These are phyloP conservation scores for Ailuropoda melanoleuca DNA, from an alignment of 2,113 vertebrate genomes.

Conservation along the genomic window DNA sequence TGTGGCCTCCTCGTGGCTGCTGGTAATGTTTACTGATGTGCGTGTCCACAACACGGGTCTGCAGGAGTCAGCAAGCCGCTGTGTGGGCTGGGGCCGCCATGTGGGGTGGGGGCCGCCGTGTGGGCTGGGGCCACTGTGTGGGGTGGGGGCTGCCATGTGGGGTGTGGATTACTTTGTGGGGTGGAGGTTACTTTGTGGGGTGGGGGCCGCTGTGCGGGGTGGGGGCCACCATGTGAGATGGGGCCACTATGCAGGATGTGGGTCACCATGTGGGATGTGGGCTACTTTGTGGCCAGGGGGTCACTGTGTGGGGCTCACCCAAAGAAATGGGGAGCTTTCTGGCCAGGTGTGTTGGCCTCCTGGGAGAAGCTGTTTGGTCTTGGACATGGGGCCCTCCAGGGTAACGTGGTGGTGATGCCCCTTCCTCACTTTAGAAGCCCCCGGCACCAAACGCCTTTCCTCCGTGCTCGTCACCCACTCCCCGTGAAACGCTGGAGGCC, in stretches of 20 bases:
- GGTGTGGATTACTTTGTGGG: rapidly evolving
- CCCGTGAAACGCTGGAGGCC: rapidly evolving
- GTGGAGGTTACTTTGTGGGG: not conserved
- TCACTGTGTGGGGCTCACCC: not conserved
- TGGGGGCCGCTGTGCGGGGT: no score
- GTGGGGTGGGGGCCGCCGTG: rapidly evolving
- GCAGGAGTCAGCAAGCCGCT: not conserved
- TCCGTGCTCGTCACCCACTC: rapidly evolving
- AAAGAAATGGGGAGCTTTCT: not conserved
- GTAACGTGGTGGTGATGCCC: rapidly evolving
- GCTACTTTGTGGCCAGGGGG: no score
- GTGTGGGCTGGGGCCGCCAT: rapidly evolving
- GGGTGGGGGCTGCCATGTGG: rapidly evolving
- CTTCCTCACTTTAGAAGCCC: not conserved
- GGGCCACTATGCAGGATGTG: rapidly evolving
- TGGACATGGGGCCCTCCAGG: rapidly evolving
- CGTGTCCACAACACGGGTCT: rapidly evolving
- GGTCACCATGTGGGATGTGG: no score
- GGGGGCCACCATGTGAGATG: no score
- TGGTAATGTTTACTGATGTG: rapidly evolving
- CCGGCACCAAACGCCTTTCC: rapidly evolving
- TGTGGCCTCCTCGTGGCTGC: rapidly evolving
- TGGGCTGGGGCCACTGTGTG: rapidly evolving
- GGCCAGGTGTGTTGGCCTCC: not conserved
- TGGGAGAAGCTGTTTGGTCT: not conserved